Conservation (phyloP, 2,888 invertebrate genomes). For the Euzophera pinguis region DNA sequence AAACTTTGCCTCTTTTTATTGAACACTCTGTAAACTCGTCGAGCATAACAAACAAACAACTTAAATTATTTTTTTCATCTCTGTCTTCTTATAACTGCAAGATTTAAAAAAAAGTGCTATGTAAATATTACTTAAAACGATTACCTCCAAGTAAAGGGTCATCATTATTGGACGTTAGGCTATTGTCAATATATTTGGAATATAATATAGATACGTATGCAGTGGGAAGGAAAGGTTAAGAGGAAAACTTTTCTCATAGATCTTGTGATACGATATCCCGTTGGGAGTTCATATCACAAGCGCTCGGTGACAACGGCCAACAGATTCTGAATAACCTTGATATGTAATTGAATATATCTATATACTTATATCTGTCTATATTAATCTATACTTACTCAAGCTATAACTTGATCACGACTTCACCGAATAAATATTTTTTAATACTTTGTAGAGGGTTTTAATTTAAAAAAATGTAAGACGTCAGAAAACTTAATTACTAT, state of each 20-base stretch:
- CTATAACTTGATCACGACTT: too few relatives aligned
- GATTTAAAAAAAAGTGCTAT: background rate
- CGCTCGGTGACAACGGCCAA: constrained; percentile 39
- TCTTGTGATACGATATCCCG: constrained; percentile 32
- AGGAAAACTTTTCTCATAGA: constrained; percentile 32
- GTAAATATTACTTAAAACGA: background rate
- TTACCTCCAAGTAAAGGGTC: background rate
- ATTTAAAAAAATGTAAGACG: too few relatives aligned
- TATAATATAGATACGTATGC: background rate
- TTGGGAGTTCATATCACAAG: constrained; percentile 44
- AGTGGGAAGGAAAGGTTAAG: constrained; percentile 23
- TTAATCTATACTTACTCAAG: too few relatives aligned
- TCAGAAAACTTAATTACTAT: too few relatives aligned
- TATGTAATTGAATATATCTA: constrained; percentile 61
- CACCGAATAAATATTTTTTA: too few relatives aligned
- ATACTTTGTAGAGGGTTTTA: too few relatives aligned
- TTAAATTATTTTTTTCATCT: too few relatives aligned
- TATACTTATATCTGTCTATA: constrained; percentile 17
- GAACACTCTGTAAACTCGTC: too few relatives aligned
- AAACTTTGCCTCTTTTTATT: background rate
- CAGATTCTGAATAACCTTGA: constrained; percentile 50
- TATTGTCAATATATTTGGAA: background rate
- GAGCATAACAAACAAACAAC: too few relatives aligned
- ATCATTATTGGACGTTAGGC: background rate
- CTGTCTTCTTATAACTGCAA: too few relatives aligned